phyloP scores from a whole-genome alignment of 1,140 invertebrate genomes.

The Chrysopa pallens region DNA sequence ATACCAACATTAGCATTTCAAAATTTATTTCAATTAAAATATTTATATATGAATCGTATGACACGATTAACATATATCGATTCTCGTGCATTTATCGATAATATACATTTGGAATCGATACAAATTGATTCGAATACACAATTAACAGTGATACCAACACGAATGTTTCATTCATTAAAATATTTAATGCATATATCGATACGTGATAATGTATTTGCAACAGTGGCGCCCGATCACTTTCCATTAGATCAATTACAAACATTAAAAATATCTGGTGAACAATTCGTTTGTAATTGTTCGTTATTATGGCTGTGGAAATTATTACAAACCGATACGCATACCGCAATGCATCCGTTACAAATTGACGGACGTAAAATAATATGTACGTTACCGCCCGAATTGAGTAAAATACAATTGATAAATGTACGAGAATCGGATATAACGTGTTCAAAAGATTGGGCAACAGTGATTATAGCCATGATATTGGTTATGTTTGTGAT shows the following conservation, averaged over 20 bases:
- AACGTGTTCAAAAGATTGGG: too few relatives aligned
- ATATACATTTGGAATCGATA: constrained; percentile 60
- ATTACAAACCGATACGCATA: too few relatives aligned
- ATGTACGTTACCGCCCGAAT: too few relatives aligned
- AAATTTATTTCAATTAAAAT: constrained; percentile 57
- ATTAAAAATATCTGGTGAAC: constrained; percentile 60
- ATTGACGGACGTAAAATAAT: too few relatives aligned
- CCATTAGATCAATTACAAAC: constrained; percentile 52
- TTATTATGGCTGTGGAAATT: constrained; percentile 70
- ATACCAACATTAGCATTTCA: constrained; percentile 57
- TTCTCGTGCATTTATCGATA: constrained; percentile 61
- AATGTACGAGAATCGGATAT: too few relatives aligned
- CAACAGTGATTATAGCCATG: too few relatives aligned
- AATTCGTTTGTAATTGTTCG: constrained; percentile 73
- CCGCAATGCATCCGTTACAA: too few relatives aligned
- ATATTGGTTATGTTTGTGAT: too few relatives aligned
- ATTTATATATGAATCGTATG: constrained; percentile 48
- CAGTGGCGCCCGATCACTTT: constrained; percentile 58
- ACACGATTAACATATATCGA: constrained; percentile 44
- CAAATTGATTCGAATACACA: constrained; percentile 58
- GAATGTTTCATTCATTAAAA: constrained; percentile 56
- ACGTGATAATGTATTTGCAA: constrained; percentile 47
- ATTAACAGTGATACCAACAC: constrained; percentile 43
- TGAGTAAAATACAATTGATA: too few relatives aligned
- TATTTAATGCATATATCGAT: constrained; percentile 53